Evolutionary conservation across 2,888 invertebrate genomes (phyloP).

Genomic region (Torymus texanus): DNA sequence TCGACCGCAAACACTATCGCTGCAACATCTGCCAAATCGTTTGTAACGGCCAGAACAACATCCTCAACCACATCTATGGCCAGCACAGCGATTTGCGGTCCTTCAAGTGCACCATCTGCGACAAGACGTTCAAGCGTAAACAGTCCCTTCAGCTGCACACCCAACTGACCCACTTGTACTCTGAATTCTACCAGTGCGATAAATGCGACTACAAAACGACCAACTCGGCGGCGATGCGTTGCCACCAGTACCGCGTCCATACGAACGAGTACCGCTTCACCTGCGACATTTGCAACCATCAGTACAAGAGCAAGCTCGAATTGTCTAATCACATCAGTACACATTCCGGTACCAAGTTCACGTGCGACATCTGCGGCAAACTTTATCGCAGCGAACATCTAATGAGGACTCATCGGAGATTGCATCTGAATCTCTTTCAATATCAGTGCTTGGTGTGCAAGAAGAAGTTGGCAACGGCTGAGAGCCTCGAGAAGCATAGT

Average conservation of each 20-base stretch:
- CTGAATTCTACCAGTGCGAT: constrained; percentile 62
- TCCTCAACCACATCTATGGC: constrained; percentile 10
- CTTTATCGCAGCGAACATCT: constrained; percentile 66
- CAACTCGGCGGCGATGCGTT: constrained; percentile 67
- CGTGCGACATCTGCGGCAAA: constrained; percentile 68
- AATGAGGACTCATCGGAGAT: constrained; percentile 64
- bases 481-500: constrained; percentile 65
- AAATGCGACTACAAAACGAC: constrained; percentile 68
- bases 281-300: constrained; percentile 65
- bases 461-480: constrained; percentile 64
- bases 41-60: neutral
- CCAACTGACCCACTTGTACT: neutral
- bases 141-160: constrained; percentile 6
- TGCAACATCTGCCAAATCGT: constrained; percentile 39
- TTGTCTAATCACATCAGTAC: constrained; percentile 65
- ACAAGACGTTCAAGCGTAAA: constrained; percentile 53
- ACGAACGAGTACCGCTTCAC: constrained; percentile 64
- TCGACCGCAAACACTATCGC: neutral
- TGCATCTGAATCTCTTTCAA: constrained; percentile 62
- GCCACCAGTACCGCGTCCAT: constrained; percentile 60
- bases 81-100: constrained; percentile 65
- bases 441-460: constrained; percentile 65
- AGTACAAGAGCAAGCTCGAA: constrained; percentile 66
- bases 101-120: constrained; percentile 65
- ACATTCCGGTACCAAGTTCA: constrained; percentile 61